Evolutionary conservation across 2,888 invertebrate species (phyloP).

Genomic region (Melitaea athalia): DNA sequence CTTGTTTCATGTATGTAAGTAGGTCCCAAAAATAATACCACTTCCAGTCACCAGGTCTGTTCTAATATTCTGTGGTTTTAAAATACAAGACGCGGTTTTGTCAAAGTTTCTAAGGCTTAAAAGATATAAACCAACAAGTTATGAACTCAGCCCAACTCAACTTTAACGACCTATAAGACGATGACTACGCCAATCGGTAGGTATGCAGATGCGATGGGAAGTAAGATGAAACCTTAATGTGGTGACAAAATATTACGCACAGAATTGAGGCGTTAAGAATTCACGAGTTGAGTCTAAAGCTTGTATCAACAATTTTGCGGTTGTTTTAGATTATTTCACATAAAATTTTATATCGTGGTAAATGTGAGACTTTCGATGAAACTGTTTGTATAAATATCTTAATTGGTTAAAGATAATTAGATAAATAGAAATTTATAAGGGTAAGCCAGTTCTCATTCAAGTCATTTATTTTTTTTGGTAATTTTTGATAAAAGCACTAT

Average conservation of each 20-base stretch:
- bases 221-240: constrained; percentile 36
- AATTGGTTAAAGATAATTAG: too few species aligned
- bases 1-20: too few species aligned
- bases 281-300: background rate
- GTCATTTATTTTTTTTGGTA: too few species aligned
- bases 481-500: too few species aligned
- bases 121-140: constrained; percentile 55
- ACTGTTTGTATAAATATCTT: too few species aligned
- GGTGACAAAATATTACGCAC: constrained; percentile 33
- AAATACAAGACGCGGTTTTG: constrained; percentile 44
- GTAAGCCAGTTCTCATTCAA: too few species aligned
- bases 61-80: constrained; percentile 45
- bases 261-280: constrained; percentile 17
- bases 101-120: constrained; percentile 49
- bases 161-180: constrained; percentile 40
- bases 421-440: too few species aligned
- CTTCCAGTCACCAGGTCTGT: background rate
- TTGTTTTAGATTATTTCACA: background rate
- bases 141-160: constrained; percentile 49
- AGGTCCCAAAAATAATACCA: too few species aligned
- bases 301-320: background rate
- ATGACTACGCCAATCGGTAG: constrained; percentile 47
- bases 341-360: background rate
- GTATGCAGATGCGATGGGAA: constrained; percentile 40
- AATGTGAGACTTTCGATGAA: too few species aligned